These are phyloP conservation scores for Darwinula stevensoni DNA, from an alignment of 2,888 invertebrate genomes.

Conservation along the genomic window DNA sequence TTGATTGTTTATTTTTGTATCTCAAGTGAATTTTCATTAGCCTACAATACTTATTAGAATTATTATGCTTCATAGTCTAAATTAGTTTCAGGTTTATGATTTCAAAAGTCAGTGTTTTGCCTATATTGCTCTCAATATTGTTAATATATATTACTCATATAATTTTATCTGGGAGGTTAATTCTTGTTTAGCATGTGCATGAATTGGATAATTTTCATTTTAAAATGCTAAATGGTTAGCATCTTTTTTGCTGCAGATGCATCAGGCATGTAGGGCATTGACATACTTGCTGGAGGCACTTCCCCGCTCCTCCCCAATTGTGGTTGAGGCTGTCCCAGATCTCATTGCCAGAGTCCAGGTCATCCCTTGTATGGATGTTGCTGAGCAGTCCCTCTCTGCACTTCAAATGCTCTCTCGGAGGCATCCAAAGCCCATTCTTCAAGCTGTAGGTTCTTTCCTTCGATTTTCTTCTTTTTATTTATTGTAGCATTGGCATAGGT, in stretches of 20 bases:
- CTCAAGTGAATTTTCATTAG: no score
- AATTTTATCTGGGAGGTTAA: no score
- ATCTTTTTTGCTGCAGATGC: conserved; percentile 35
- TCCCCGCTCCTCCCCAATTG: conserved; percentile 70
- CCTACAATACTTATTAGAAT: no score
- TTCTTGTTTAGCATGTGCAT: no score
- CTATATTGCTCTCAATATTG: no score
- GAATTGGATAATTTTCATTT: no score
- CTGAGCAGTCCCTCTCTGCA: conserved; percentile 89
- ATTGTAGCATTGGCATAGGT: not conserved
- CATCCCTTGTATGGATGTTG: conserved; percentile 98
- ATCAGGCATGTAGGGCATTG: conserved; percentile 87
- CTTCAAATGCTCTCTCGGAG: conserved; percentile 84
- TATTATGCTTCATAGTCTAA: no score
- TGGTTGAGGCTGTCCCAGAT: conserved; percentile 86
- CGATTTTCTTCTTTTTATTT: conserved; percentile 3
- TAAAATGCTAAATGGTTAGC: no score
- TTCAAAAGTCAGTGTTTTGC: no score
- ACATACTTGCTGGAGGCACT: conserved; percentile 98
- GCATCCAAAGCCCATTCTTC: conserved; percentile 84
- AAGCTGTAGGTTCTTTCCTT: conserved; percentile 23
- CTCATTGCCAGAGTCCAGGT: conserved; percentile 88
- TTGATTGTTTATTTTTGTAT: no score
- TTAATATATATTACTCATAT: no score
- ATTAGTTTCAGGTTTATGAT: no score